phyloP scores from a whole-genome alignment of 2,113 vertebrate genomes.

The Xiphias gladius region DNA sequence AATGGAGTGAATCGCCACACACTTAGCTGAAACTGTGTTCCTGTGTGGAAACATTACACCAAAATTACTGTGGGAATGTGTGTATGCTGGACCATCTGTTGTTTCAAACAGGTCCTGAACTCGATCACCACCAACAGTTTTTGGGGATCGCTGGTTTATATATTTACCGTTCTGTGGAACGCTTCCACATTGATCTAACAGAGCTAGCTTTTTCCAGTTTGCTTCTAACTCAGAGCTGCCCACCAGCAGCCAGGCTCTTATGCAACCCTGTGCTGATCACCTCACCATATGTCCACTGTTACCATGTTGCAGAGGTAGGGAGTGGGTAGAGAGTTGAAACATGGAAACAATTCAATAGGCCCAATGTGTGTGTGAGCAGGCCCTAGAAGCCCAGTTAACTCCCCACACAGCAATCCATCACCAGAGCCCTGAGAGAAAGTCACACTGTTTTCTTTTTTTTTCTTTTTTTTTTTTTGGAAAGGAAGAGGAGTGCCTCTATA shows the following conservation, averaged over 20 bases:
- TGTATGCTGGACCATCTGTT: conserved; percentile 38
- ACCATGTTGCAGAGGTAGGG: background rate
- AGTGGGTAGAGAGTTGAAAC: conserved; percentile 6
- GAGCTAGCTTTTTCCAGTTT: conserved; percentile 45
- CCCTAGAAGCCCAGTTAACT: background rate
- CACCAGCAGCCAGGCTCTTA: conserved; percentile 40
- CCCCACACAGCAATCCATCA: conserved; percentile 34
- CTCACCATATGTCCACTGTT: conserved; percentile 34
- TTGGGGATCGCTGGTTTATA: background rate
- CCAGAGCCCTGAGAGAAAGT: conserved; percentile 15
- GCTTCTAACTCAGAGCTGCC: background rate
- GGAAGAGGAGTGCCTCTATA: conserved; percentile 66
- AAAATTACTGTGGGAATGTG: conserved; percentile 35
- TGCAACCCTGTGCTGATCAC: conserved; percentile 32
- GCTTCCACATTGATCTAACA: conserved; percentile 27
- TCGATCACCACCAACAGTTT: background rate
- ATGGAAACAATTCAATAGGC: conserved; percentile 23
- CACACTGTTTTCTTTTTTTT: conserved; percentile 21
- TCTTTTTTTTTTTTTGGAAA: conserved; percentile 59
- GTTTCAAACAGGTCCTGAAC: background rate
- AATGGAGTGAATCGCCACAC: background rate
- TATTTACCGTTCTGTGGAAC: conserved; percentile 38
- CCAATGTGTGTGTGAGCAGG: conserved; percentile 4
- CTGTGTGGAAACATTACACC: conserved; percentile 11
- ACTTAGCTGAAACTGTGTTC: background rate